A percentile compares a stretch with the other conserved stretches of the same genome.
Evolutionary conservation across 2,888 invertebrate species (phyloP).

Genomic region (Gari tellinella): DNA sequence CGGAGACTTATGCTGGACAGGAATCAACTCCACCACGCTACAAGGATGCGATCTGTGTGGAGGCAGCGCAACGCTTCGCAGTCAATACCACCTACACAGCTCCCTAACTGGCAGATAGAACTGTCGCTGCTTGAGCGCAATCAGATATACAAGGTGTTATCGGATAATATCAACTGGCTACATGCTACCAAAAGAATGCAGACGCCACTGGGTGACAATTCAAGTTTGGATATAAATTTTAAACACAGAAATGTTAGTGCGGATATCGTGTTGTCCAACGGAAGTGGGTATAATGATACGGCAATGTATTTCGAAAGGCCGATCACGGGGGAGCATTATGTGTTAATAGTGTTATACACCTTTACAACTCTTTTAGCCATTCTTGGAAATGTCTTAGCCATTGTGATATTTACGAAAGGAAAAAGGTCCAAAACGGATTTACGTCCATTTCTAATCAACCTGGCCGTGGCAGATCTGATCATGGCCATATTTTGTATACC

Average conservation of each 20-base stretch:
- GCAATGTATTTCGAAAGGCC: slow-evolving; percentile 3
- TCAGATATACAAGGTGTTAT: slow-evolving; percentile 39
- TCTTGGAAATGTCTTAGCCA: slow-evolving; percentile 85
- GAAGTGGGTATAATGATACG: slow-evolving; percentile 10
- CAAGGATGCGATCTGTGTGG: no score
- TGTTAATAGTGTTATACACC: slow-evolving; percentile 84
- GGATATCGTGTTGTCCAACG: slow-evolving; percentile 4
- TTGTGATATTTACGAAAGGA: slow-evolving; percentile 85
- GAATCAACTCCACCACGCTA: no score
- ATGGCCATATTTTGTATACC: slow-evolving; percentile 96
- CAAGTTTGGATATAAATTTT: slow-evolving; percentile 7
- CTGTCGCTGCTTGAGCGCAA: slow-evolving; percentile 39
- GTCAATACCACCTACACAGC: no score
- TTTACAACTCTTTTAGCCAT: slow-evolving; percentile 85
- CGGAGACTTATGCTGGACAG: no score
- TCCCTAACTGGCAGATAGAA: slow-evolving; percentile 35
- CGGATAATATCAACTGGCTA: slow-evolving; percentile 37
- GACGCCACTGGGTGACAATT: slow-evolving; percentile 15
- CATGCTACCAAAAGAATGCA: slow-evolving; percentile 44
- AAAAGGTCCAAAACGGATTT: slow-evolving; percentile 81
- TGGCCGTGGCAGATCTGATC: slow-evolving; percentile 95
- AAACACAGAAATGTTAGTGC: neutral
- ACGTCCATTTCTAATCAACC: slow-evolving; percentile 90
- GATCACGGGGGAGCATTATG: slow-evolving; percentile 42
- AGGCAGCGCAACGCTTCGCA: no score